Evolutionary conservation across 1,140 invertebrate genomes (phyloP).

Genomic region (Phocides pigmalion): DNA sequence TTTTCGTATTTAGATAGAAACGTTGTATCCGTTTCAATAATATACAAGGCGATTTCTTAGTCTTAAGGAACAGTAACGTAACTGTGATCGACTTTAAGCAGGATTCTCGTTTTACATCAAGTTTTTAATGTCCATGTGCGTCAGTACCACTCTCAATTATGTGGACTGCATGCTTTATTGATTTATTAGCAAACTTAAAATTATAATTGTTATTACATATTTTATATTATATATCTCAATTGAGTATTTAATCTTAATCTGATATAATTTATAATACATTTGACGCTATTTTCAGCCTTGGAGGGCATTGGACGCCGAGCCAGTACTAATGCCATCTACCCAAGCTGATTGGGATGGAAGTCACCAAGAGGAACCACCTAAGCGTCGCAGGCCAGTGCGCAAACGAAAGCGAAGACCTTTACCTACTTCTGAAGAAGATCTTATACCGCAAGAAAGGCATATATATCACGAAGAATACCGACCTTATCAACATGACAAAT

Average conservation of each 20-base stretch:
- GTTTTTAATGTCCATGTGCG: no score
- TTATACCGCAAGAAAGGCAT: slow-evolving; percentile 46
- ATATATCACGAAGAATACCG: slow-evolving; percentile 42
- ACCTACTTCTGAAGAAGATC: slow-evolving; percentile 38
- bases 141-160: no score
- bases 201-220: no score
- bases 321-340: slow-evolving; percentile 43
- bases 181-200: no score
- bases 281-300: slow-evolving; percentile 75
- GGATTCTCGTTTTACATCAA: no score
- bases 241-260: background rate
- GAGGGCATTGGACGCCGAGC: slow-evolving; percentile 67
- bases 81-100: no score
- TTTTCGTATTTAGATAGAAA: no score
- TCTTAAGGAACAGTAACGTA: no score
- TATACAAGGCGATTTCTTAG: no score
- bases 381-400: slow-evolving; percentile 71
- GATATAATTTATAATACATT: background rate
- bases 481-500: slow-evolving; percentile 38
- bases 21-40: no score
- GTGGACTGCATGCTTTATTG: no score
- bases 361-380: slow-evolving; percentile 53
- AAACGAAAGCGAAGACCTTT: slow-evolving; percentile 83
- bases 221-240: no score
- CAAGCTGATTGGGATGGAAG: slow-evolving; percentile 50